These are phyloP conservation scores for Mya arenaria DNA, from an alignment of 1,140 invertebrate species.

Conservation along the genomic window DNA sequence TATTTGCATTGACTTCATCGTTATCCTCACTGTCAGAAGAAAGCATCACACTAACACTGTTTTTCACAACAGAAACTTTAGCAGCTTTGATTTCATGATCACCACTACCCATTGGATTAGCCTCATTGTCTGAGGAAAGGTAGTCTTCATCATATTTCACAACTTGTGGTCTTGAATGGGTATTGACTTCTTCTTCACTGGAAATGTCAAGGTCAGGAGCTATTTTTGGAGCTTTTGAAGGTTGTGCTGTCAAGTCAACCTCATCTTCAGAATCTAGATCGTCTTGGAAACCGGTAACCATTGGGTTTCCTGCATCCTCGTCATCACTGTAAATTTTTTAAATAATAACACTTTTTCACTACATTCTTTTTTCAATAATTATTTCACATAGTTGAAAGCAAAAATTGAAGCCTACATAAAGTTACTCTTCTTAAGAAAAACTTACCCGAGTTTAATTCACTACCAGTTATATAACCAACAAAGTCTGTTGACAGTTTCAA, in stretches of 20 bases:
- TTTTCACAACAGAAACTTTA: background rate
- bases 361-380: no score
- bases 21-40: slow-evolving; percentile 18
- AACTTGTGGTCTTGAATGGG: slow-evolving; percentile 35
- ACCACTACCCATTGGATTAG: background rate
- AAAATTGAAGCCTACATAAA: no score
- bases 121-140: slow-evolving; percentile 23
- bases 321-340: no score
- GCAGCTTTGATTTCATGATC: background rate
- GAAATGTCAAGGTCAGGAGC: slow-evolving; percentile 65
- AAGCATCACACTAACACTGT: background rate
- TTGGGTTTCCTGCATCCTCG: slow-evolving; percentile 89
- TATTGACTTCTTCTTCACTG: slow-evolving; percentile 71
- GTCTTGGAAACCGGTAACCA: slow-evolving; percentile 93
- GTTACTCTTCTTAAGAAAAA: no score
- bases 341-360: no score
- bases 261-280: slow-evolving; percentile 84
- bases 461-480: no score
- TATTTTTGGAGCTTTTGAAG: slow-evolving; percentile 14
- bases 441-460: no score
- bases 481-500: no score
- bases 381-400: no score
- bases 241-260: slow-evolving; percentile 14
- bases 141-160: slow-evolving; percentile 61
- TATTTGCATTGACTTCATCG: background rate